Evolutionary conservation across 1,140 invertebrate genomes (phyloP).

Genomic region (Teleogryllus occipitalis): DNA sequence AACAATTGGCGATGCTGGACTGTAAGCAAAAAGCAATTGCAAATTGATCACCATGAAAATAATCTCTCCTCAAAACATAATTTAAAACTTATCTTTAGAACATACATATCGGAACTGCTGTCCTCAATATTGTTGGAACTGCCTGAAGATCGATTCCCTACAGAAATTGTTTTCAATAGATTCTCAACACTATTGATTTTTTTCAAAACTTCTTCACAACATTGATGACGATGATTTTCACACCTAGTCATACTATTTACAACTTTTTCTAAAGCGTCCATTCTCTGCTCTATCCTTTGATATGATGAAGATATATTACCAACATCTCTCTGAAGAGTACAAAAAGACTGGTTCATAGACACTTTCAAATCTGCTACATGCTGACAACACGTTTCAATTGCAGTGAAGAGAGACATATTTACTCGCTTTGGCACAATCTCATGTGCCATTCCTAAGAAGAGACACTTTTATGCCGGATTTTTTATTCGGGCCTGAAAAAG

Average conservation of each 20-base stretch:
- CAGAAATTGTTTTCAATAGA: background rate
- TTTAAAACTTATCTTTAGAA: background rate
- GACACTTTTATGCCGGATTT: too few species aligned
- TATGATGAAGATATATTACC: background rate
- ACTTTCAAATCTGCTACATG: constrained; percentile 3
- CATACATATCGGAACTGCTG: background rate
- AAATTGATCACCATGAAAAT: background rate
- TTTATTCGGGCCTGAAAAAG: too few species aligned
- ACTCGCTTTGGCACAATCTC: background rate
- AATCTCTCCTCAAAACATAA: background rate
- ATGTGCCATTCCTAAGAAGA: background rate
- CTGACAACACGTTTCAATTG: constrained; percentile 10
- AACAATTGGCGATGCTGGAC: constrained; percentile 2
- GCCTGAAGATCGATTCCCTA: background rate
- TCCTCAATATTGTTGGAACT: background rate
- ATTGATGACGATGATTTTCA: constrained; percentile 4
- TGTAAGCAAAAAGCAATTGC: background rate
- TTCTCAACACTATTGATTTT: constrained; percentile 11
- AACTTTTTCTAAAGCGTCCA: constrained; percentile 12
- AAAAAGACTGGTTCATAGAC: background rate
- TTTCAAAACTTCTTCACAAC: constrained; percentile 16
- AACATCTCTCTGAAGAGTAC: background rate
- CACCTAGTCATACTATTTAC: background rate
- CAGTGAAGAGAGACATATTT: constrained; percentile 3
- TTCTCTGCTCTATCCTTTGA: constrained; percentile 7